A percentile compares a stretch with the other conserved stretches of the same genome.
Evolutionary conservation across 2,797 vertebrate species (phyloP).

Genomic region (Ptychobarbus kaznakovi): DNA sequence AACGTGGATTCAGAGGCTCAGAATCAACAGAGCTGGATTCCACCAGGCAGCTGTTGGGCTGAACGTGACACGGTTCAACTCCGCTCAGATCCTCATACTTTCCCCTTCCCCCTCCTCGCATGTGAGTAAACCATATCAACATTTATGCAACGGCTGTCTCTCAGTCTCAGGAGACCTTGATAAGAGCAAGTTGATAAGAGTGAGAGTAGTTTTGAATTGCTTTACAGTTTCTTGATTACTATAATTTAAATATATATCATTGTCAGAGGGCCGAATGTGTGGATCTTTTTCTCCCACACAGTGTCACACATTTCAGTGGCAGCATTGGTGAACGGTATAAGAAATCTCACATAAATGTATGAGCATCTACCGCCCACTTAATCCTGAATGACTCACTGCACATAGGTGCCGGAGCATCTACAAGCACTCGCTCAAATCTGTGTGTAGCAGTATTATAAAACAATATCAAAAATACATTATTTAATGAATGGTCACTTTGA

Average conservation of each 20-base stretch:
- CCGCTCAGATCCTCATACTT: not conserved
- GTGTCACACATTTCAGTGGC: not conserved
- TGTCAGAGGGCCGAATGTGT: not conserved
- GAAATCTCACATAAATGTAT: slow-evolving; percentile 10
- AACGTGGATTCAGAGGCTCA: slow-evolving; percentile 11
- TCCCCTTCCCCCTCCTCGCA: not conserved
- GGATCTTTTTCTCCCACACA: not conserved
- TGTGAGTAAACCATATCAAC: slow-evolving; percentile 16
- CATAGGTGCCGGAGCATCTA: slow-evolving; percentile 10
- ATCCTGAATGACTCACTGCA: slow-evolving; percentile 27
- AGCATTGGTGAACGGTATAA: not conserved
- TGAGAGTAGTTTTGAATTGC: slow-evolving; percentile 5
- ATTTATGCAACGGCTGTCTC: slow-evolving; percentile 1
- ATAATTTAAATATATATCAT: not conserved
- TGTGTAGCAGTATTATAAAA: not conserved
- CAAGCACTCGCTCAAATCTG: not conserved
- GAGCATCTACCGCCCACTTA: slow-evolving; percentile 18
- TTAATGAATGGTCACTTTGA: not conserved
- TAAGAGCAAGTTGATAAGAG: not conserved
- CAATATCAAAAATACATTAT: not conserved
- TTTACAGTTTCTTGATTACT: slow-evolving; percentile 2
- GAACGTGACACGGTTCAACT: slow-evolving; percentile 10
- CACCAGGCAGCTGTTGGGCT: slow-evolving; percentile 21
- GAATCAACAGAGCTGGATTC: slow-evolving; percentile 23
- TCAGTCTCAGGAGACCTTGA: slow-evolving; percentile 22